Conservation (phyloP, 2,888 invertebrate genomes). For the Rhodophaea formosa region DNA sequence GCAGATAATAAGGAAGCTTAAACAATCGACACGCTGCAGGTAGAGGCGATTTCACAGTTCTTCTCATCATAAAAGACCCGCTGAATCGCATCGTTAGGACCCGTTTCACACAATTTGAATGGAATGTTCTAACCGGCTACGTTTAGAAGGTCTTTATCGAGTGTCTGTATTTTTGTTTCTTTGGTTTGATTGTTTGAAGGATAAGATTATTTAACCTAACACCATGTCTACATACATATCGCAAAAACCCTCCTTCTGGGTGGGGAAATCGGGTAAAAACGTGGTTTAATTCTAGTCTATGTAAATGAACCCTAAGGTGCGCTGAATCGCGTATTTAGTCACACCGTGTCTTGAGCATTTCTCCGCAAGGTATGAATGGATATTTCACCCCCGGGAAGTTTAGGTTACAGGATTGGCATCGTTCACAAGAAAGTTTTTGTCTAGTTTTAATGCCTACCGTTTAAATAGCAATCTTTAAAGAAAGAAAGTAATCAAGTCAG, state of each 20-base stretch:
- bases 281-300: not conserved
- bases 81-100: slow-evolving; percentile 15
- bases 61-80: slow-evolving; percentile 31
- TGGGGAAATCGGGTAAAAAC: too few relatives aligned
- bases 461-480: too few relatives aligned
- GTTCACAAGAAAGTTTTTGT: not conserved
- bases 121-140: not conserved
- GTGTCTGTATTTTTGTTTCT: too few relatives aligned
- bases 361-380: slow-evolving; percentile 4
- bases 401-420: not conserved
- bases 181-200: too few relatives aligned
- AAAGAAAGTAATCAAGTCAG: too few relatives aligned
- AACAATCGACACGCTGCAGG: slow-evolving; percentile 23
- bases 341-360: slow-evolving; percentile 15
- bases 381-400: not conserved
- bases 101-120: not conserved
- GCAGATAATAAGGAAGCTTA: slow-evolving; percentile 25
- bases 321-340: slow-evolving; percentile 20
- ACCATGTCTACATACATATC: too few relatives aligned
- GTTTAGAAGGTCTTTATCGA: too few relatives aligned
- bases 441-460: not conserved
- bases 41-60: slow-evolving; percentile 34
- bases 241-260: too few relatives aligned
- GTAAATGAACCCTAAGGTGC: not conserved
- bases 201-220: too few relatives aligned